Evolutionary conservation across 2,888 invertebrate genomes (phyloP).

Genomic region (Reticulitermes lucifugus): DNA sequence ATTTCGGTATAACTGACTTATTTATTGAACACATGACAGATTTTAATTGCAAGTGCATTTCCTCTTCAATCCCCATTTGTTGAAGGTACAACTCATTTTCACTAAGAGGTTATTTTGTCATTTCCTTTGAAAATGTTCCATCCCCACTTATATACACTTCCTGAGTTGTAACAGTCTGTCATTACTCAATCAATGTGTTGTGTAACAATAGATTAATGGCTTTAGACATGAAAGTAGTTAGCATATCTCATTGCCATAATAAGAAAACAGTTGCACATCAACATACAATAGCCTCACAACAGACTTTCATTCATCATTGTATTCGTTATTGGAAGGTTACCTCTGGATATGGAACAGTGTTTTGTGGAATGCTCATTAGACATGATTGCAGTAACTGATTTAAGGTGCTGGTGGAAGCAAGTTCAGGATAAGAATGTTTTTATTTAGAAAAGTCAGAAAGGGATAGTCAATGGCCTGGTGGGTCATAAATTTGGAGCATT

Average conservation of each 20-base stretch:
- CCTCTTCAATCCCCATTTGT: too few relatives aligned
- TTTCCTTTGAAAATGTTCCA: neutral
- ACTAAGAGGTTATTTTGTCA: neutral
- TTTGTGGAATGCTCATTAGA: neutral
- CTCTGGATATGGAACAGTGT: neutral
- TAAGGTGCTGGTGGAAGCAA: neutral
- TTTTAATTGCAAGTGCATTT: too few relatives aligned
- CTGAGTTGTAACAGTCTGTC: neutral
- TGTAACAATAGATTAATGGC: neutral
- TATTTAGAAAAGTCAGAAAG: neutral
- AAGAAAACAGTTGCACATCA: conserved; percentile 9
- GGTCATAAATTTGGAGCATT: too few relatives aligned
- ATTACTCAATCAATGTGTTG: neutral
- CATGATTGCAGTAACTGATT: conserved; percentile 5
- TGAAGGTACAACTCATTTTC: too few relatives aligned
- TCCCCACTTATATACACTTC: neutral
- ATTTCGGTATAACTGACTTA: too few relatives aligned
- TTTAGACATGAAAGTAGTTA: conserved; percentile 4
- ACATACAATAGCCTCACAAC: conserved; percentile 30
- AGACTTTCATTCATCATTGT: neutral
- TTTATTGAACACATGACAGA: too few relatives aligned
- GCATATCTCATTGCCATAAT: conserved; percentile 25
- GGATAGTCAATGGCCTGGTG: too few relatives aligned
- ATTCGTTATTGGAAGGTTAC: neutral
- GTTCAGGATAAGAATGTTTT: neutral